Percentiles rank a stretch among this genome's conserved stretches.
Evolutionary conservation across 2,113 vertebrate genomes (phyloP).

Genomic region (Daboia siamensis): DNA sequence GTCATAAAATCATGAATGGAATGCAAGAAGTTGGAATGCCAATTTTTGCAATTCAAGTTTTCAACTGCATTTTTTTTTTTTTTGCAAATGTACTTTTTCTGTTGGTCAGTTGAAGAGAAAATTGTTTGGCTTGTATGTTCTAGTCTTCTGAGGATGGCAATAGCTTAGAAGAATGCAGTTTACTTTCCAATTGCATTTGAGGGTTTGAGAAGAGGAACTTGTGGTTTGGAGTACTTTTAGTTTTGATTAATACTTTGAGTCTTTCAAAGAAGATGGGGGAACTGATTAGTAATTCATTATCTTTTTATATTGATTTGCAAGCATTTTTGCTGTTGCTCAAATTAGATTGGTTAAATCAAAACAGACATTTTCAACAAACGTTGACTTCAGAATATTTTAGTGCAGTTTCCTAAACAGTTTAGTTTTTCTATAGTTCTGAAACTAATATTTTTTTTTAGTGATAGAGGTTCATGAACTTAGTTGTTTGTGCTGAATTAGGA

Average conservation of each 20-base stretch:
- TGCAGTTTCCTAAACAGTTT: neutral
- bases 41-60: too few species aligned
- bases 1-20: too few species aligned
- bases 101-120: too few species aligned
- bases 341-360: neutral
- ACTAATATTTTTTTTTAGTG: neutral
- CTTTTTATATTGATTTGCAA: neutral
- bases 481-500: neutral
- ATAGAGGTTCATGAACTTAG: neutral
- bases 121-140: neutral
- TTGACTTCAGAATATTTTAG: neutral
- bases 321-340: neutral
- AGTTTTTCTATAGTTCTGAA: neutral
- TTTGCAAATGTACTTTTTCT: too few species aligned
- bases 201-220: neutral
- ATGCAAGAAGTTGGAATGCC: too few species aligned
- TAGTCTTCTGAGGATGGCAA: neutral
- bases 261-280: neutral
- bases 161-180: neutral
- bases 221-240: neutral
- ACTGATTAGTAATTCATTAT: neutral
- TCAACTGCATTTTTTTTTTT: too few species aligned
- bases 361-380: neutral
- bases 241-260: neutral
- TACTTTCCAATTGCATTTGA: neutral